These are phyloP conservation scores for Agonopterix alstromeriana DNA, from an alignment of 2,888 invertebrate genomes.

Conservation along the genomic window DNA sequence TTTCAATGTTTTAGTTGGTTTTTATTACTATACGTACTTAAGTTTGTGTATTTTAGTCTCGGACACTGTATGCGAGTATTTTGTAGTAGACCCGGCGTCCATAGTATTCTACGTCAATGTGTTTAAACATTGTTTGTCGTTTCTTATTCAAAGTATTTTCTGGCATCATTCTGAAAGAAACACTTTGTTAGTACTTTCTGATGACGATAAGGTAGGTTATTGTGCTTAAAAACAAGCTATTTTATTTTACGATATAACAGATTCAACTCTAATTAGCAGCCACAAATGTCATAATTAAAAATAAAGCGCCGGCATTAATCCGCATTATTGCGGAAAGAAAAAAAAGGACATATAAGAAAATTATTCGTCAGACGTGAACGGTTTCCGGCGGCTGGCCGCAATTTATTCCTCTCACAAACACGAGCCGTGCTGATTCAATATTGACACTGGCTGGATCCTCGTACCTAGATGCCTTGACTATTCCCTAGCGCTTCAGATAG, in stretches of 20 bases:
- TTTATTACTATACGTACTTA: too few relatives aligned
- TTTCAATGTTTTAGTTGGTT: too few relatives aligned
- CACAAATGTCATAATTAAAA: conserved; percentile 18
- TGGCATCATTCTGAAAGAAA: too few relatives aligned
- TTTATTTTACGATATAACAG: background rate
- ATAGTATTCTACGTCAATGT: too few relatives aligned
- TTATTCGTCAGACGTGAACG: conserved; percentile 47
- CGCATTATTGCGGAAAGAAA: conserved; percentile 13
- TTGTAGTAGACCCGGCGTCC: too few relatives aligned
- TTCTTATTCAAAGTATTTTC: too few relatives aligned
- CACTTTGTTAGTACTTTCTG: too few relatives aligned
- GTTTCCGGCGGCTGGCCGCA: conserved; percentile 51
- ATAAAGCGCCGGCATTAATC: conserved; percentile 17
- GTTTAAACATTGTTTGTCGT: too few relatives aligned
- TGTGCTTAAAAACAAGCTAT: too few relatives aligned
- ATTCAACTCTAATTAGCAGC: conserved; percentile 12
- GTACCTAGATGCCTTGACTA: conserved; percentile 52
- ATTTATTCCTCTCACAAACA: conserved; percentile 70
- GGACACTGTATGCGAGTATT: too few relatives aligned
- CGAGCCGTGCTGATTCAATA: conserved; percentile 63
- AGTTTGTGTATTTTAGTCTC: too few relatives aligned
- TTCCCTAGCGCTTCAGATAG: conserved; percentile 25
- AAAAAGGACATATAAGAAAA: conserved; percentile 44
- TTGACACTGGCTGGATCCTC: conserved; percentile 53
- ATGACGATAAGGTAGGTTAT: too few relatives aligned